Base-by-base conservation (phyloP, 1,140 invertebrate species). In the Colletes gigas region DNA sequence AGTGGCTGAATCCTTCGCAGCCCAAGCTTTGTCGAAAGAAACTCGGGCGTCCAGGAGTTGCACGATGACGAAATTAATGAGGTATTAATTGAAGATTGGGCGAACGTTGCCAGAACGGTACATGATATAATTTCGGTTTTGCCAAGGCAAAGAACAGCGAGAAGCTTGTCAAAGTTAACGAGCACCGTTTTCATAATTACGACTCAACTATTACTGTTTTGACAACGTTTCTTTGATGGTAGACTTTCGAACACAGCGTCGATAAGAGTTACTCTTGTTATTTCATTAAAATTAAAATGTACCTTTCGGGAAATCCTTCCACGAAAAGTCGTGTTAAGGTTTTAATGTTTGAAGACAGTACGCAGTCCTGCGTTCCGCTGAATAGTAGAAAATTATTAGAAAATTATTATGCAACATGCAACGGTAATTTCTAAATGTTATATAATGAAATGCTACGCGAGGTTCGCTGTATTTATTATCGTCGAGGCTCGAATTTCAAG, bases 391-490 rank as follows among this genome's bases (percentile, higher is more conserved):
- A 39, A 70, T 30, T 39, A 50, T 77, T 50, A 47, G 21, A 52
- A 60, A 15, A 70, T 60, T 70, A n/a, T 70, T 62, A 14, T 12
- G 17, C 0, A 50, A 69, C 66, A 57, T 77, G 66, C 75, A 67
- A 3, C 41, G 8, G 41, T 57, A 70, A 17, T 57, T 57, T 39
- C 17, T 52, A 57, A 52, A 39, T 1, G 14, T 71, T 39, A n/a
- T 21, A 82, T 8, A 54, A 54, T n/a, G 17, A 4, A 62, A 50
- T 8, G 30, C 52, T 55, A 14, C 50, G 12, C 10, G 8, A 39
- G 21, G 59, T 15, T 78, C 30, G 50, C 15, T 30, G 41, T 47
- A 47, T 4, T 15, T 17, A 15, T 50, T 55, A 19, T 44, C 10
- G 8, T 52, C 12, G 1, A 41, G 5, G 4, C 0, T n/a, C 15